Evolutionary conservation across 2,113 vertebrate genomes (phyloP), one percentile per base, ranked within the genome.

Genomic region (Dasypus novemcinctus): DNA sequence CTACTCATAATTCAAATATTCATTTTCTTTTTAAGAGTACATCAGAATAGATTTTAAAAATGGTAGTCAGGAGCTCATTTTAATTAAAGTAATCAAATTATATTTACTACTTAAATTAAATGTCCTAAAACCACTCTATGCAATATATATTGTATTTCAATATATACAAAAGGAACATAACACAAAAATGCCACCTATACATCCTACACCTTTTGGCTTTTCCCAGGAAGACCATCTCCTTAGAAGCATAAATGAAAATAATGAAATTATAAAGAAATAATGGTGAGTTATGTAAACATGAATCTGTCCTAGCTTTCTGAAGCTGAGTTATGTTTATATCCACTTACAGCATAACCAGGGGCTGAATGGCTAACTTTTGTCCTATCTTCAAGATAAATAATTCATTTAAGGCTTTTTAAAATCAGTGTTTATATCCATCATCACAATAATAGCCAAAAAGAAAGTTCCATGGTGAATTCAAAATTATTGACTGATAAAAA

Each of bases 11-110:
- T 46, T 95, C 49, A 90, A 64, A 96, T 84, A 54, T 10, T 13
- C 54, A n/a, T 92, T 94, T 92, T 90, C 23, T 15, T 74, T 81
- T 90, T 21, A 11, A 74, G 46, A 83, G 29, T 64, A 80, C 5
- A 84, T 85, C 33, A 80, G 10, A 27, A 43, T n/a, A 84, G 52
- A 18, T 49, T 95, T 83, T 68, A 29, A 66, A 92, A 93, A 88
- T 25, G 5, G 36, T 92, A 75, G 23, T 46, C 87, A 49, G 12
- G 49, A 92, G 80, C 13, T 93, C 31, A 90, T 92, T 96, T 92
- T 83, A 97, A 97, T 95, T 93, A 88, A 87, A 69, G 18, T 64
- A 72, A 85, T 95, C 85, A 94, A 83, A 69, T 85, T 91, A 61
- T 87, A 61, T 95, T 84, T 92, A 31, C 61, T 87, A 79, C 23